Base-by-base conservation (phyloP, 2,888 invertebrate species). In the Ormyrus rosae region DNA sequence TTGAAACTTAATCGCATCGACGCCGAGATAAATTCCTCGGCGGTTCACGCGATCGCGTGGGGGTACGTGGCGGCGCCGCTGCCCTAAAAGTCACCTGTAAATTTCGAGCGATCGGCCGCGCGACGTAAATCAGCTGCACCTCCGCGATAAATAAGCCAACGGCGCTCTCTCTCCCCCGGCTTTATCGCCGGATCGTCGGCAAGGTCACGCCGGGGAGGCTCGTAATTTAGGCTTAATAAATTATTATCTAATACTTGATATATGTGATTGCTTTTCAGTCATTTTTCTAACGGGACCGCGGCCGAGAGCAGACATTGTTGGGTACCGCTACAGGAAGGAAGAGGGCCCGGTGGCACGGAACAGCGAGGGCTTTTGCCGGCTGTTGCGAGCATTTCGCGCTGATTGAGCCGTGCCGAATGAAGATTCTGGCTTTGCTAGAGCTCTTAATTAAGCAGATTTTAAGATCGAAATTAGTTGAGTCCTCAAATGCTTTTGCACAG, bases 221-320 rank as follows among this genome's bases (percentile, higher is more conserved):
- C 53, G 72, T 77, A 72, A 78, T 78, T 78, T 63, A 45, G 55
- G 64, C 67, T 80, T 69, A 70, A 65, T 74, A 75, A 75, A 80
- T 75, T 71, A 75, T 75, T 71, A 65, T 58, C 80, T 72, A 72
- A 72, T 67, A 61, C 65, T 46, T 50, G 70, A 73, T 72, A 6
- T 46, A 60, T 61, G 69, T 11, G 73, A 73, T 68, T 78, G 71
- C 58, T 71, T 58, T 19, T 71, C 11, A 48, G 13, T 65, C 64
- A 71, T 80, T 80, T 80, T 71, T 61, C 50, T 72, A 76, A 80
- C 76, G 80, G 80, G 51, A 80, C 1, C 0, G 34, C 9, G 60
- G 9, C 9, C 7, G 76, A 69, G 69, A 76, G 69, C 63, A 73
- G 70, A 76, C 75, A 67, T 61, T 60, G 60, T 75, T 71, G 60